phyloP scores from a whole-genome alignment of 1,140 invertebrate species.

The Eurytemora carolleeae region DNA sequence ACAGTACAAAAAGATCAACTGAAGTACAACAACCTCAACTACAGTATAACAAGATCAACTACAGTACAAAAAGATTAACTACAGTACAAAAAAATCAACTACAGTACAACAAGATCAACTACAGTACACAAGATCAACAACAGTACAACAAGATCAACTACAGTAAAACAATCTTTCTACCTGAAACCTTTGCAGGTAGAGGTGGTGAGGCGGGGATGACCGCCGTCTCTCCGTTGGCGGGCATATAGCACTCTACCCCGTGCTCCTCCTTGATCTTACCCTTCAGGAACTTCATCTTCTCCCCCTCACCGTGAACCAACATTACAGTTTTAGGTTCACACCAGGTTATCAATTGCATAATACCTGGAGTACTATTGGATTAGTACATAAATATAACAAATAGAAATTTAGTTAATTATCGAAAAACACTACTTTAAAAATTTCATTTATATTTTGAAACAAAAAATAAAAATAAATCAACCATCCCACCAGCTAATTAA shows the following conservation, averaged over 20 bases:
- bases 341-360: conserved; percentile 96
- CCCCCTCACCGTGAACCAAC: conserved; percentile 72
- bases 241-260: conserved; percentile 75
- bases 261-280: conserved; percentile 68
- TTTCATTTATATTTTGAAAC: no score
- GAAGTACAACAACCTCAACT: no score
- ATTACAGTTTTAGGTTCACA: conserved; percentile 94
- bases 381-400: no score
- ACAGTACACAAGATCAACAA: conserved; percentile 53
- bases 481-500: no score
- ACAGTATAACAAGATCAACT: no score
- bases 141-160: conserved; percentile 60
- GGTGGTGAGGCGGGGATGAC: conserved; percentile 62
- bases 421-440: no score
- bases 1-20: no score
- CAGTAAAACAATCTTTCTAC: conserved; percentile 53
- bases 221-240: conserved; percentile 87
- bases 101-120: no score
- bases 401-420: no score
- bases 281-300: conserved; percentile 81
- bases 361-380: no score
- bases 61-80: not conserved
- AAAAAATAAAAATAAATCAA: no score
- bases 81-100: no score
- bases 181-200: conserved; percentile 42